Percentiles rank a stretch among this genome's conserved stretches.
phyloP scores from a whole-genome alignment of 2,797 vertebrate genomes.

The Hippocampus kuda region DNA sequence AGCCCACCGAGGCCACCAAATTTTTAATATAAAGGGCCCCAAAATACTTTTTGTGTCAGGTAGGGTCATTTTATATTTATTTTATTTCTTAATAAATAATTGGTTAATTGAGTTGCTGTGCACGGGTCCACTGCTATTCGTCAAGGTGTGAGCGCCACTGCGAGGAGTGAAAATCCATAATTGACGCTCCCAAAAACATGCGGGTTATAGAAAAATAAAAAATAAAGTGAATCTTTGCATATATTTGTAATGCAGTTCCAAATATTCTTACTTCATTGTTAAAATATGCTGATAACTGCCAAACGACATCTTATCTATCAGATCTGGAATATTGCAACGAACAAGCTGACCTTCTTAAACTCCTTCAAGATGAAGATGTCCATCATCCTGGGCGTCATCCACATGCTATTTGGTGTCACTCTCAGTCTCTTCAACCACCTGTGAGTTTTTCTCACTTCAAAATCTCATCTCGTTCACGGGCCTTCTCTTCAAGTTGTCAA shows the following conservation, averaged over 20 bases:
- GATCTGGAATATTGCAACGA: slow-evolving; percentile 93
- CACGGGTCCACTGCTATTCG: too few relatives aligned
- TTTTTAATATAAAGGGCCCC: too few relatives aligned
- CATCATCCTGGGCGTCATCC: slow-evolving; percentile 84
- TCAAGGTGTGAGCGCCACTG: too few relatives aligned
- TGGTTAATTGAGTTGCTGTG: too few relatives aligned
- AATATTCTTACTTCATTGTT: background rate
- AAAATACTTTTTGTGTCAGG: too few relatives aligned
- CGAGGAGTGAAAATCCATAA: too few relatives aligned
- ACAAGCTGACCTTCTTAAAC: slow-evolving; percentile 95
- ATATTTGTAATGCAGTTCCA: background rate
- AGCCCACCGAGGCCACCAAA: too few relatives aligned
- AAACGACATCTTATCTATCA: slow-evolving; percentile 38
- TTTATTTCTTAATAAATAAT: too few relatives aligned
- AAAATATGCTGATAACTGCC: background rate
- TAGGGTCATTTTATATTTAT: too few relatives aligned
- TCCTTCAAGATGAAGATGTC: slow-evolving; percentile 99
- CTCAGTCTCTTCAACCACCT: slow-evolving; percentile 74
- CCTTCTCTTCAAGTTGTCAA: background rate
- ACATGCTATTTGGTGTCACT: slow-evolving; percentile 88
- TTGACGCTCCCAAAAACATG: too few relatives aligned
- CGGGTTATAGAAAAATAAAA: too few relatives aligned
- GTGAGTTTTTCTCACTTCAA: slow-evolving; percentile 29
- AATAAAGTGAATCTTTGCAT: background rate
- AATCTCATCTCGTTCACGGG: background rate